Evolutionary conservation across 2,888 invertebrate genomes (phyloP), one percentile per base, ranked within the genome.

Genomic region (Emesis russula): DNA sequence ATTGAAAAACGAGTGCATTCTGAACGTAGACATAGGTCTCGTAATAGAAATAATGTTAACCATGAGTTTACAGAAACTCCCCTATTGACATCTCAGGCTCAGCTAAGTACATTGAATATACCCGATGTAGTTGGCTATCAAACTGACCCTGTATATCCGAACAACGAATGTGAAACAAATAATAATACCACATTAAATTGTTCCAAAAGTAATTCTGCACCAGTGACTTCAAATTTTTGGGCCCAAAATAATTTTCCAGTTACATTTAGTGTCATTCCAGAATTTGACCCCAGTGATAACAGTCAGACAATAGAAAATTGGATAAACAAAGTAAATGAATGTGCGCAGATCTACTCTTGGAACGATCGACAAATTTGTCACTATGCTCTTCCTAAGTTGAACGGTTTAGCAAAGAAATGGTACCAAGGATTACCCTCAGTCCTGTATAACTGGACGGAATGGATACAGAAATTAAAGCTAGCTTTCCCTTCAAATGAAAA

Each of bases 401-500:
- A 33, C 1, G 94, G 94, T 1, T 73, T 93, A 58, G 93, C 92
- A 3, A 88, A 90, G 68, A 87, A 81, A 63, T 94, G 93, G 94
- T 93, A 91, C 75, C 89, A 92, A 48, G 92, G 93, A 2, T 74
- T 93, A 63, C 91, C 93, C 4, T 90, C 93, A 6, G 66, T 94
- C 7, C 36, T 94, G 33, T 92, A 81, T 79, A 87, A 87, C 7
- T 95, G 94, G 94, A 31, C 66, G 13, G 90, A 95, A 63, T 95
- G 94, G 94, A 84, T 68, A 33, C 44, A 66, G 44, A 93, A 92
- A 81, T 63, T 94, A 79, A 90, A 90, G 41, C 25, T 66, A 58
- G 89, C 92, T 18, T 94, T 95, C 87, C 92, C 88, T 1, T 90
- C 91, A 1, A 93, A 89, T 73, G 92, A 87, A 78, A 93, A 91